These are phyloP conservation scores for Cerastoderma edule DNA, from an alignment of 2,888 invertebrate genomes.

Conservation along the genomic window DNA sequence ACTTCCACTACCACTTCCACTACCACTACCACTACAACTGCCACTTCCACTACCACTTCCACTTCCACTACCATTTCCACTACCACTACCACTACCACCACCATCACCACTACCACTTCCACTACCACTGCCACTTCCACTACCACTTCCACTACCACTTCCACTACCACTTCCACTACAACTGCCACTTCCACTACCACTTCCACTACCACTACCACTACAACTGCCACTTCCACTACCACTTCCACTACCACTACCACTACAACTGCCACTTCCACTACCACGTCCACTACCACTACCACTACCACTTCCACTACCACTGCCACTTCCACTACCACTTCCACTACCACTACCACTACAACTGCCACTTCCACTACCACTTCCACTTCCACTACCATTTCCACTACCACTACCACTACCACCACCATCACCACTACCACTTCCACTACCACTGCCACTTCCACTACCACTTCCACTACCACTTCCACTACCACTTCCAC, in stretches of 20 bases:
- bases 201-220: neutral
- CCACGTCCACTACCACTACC: conserved; percentile 6
- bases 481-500: too few species aligned
- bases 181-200: conserved; percentile 19
- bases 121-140: conserved; percentile 18
- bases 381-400: conserved; percentile 7
- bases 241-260: conserved; percentile 24
- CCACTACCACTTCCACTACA: neutral
- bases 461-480: too few species aligned
- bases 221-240: conserved; percentile 21
- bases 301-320: conserved; percentile 6
- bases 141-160: conserved; percentile 13
- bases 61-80: conserved; percentile 19
- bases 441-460: too few species aligned
- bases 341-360: conserved; percentile 23
- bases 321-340: neutral
- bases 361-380: conserved; percentile 20
- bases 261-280: conserved; percentile 20
- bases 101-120: conserved; percentile 17
- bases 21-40: conserved; percentile 17
- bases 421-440: too few species aligned
- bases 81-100: conserved; percentile 26
- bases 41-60: conserved; percentile 7
- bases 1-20: conserved; percentile 9
- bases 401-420: too few species aligned